A percentile compares a stretch with the other conserved stretches of the same genome.
These are phyloP conservation scores for Drosophila pullipes DNA, from an alignment of 2,888 invertebrate genomes.

Conservation along the genomic window DNA sequence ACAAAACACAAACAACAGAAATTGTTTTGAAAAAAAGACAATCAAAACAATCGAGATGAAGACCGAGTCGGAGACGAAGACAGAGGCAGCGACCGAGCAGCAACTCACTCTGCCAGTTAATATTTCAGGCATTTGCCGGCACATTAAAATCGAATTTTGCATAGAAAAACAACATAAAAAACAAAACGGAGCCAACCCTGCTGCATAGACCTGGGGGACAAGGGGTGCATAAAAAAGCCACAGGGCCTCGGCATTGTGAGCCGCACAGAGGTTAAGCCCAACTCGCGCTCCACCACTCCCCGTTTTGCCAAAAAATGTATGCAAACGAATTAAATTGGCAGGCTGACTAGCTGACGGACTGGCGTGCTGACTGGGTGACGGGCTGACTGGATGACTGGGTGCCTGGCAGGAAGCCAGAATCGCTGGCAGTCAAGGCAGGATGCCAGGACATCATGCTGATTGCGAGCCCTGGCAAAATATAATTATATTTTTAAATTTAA, in stretches of 20 bases:
- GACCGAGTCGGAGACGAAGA: not conserved
- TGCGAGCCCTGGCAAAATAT: slow-evolving; percentile 55
- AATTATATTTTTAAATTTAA: slow-evolving; percentile 76
- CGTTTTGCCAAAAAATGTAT: slow-evolving; percentile 58
- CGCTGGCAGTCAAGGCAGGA: slow-evolving; percentile 19
- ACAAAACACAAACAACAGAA: slow-evolving; percentile 18
- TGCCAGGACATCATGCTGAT: slow-evolving; percentile 65
- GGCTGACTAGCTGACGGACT: slow-evolving; percentile 30
- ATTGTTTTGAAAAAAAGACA: slow-evolving; percentile 39
- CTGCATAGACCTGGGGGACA: not conserved
- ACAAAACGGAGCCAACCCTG: slow-evolving; percentile 20
- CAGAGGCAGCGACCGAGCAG: not conserved
- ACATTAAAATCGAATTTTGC: slow-evolving; percentile 79
- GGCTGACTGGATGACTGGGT: slow-evolving; percentile 27
- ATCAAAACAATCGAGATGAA: slow-evolving; percentile 32
- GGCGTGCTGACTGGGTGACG: not conserved
- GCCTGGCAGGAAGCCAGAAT: slow-evolving; percentile 65
- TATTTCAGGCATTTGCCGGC: slow-evolving; percentile 71
- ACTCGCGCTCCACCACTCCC: no score
- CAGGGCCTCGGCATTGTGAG: slow-evolving; percentile 62
- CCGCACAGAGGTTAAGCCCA: slow-evolving; percentile 25
- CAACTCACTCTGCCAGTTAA: slow-evolving; percentile 27
- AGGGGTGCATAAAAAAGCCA: slow-evolving; percentile 57
- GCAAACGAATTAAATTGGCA: slow-evolving; percentile 80
- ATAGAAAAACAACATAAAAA: slow-evolving; percentile 63